phyloP scores from a whole-genome alignment of 2,888 invertebrate species.

The Caradrina kadenii region DNA sequence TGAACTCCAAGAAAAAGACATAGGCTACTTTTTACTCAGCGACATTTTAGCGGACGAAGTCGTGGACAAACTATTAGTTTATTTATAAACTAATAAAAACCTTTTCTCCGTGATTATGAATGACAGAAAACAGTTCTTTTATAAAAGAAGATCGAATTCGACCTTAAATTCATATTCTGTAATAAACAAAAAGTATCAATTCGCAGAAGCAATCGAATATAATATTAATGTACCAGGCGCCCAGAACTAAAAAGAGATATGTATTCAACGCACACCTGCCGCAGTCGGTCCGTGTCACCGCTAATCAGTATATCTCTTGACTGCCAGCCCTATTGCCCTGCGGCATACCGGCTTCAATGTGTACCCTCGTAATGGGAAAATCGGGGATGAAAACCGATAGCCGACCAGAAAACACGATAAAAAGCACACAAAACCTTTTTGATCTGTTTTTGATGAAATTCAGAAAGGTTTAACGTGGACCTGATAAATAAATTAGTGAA shows the following conservation, averaged over 20 bases:
- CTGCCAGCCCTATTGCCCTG: slow-evolving; percentile 60
- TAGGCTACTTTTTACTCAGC: too few relatives aligned
- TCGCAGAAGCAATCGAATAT: slow-evolving; percentile 35
- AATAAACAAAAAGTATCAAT: not conserved
- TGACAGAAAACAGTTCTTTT: too few relatives aligned
- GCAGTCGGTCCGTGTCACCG: slow-evolving; percentile 71
- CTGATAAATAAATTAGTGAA: slow-evolving; percentile 28
- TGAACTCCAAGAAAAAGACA: too few relatives aligned
- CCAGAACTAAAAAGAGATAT: slow-evolving; percentile 61
- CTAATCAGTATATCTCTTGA: slow-evolving; percentile 82
- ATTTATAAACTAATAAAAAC: too few relatives aligned
- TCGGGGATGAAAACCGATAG: slow-evolving; percentile 57
- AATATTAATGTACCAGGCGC: slow-evolving; percentile 52
- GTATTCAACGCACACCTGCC: slow-evolving; percentile 71
- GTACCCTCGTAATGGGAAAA: slow-evolving; percentile 66
- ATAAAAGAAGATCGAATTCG: slow-evolving; percentile 1
- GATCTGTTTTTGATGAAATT: slow-evolving; percentile 55
- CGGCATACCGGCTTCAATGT: slow-evolving; percentile 60
- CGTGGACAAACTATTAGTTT: too few relatives aligned
- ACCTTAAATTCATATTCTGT: not conserved
- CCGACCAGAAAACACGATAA: slow-evolving; percentile 51
- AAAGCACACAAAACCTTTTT: slow-evolving; percentile 41
- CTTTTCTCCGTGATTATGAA: too few relatives aligned
- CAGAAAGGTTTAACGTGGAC: slow-evolving; percentile 35
- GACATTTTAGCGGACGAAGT: too few relatives aligned